A percentile compares a stretch with the other conserved stretches of the same genome.
phyloP scores from a whole-genome alignment of 2,888 invertebrate species.

The Choristoneura rosaceana region DNA sequence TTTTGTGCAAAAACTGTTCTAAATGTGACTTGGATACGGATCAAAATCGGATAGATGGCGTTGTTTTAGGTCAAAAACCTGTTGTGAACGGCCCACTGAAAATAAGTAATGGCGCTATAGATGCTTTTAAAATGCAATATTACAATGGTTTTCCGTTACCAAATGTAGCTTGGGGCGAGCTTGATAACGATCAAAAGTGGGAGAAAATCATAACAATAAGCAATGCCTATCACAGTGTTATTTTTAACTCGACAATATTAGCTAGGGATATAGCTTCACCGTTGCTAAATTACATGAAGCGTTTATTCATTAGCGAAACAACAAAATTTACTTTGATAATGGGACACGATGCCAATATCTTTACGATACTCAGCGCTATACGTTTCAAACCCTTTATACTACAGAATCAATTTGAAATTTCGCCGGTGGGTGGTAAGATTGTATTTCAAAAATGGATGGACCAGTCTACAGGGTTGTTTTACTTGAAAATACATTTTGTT shows the following conservation, averaged over 20 bases:
- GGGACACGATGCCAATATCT: slow-evolving; percentile 77
- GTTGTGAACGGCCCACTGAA: slow-evolving; percentile 70
- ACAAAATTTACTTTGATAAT: slow-evolving; percentile 66
- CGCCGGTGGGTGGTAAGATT: slow-evolving; percentile 72
- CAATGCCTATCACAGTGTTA: slow-evolving; percentile 67
- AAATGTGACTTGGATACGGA: slow-evolving; percentile 65
- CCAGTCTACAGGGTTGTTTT: slow-evolving; percentile 48
- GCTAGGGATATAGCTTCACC: slow-evolving; percentile 70
- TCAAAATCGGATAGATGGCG: slow-evolving; percentile 55
- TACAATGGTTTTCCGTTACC: slow-evolving; percentile 67
- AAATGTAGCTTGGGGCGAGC: slow-evolving; percentile 73
- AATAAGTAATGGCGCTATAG: slow-evolving; percentile 68
- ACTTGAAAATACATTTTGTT: slow-evolving; percentile 69
- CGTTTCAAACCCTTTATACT: slow-evolving; percentile 61
- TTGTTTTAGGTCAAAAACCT: slow-evolving; percentile 63
- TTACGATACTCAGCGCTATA: slow-evolving; percentile 65
- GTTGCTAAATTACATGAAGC: slow-evolving; percentile 61
- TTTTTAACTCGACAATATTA: slow-evolving; percentile 68
- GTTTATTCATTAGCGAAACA: slow-evolving; percentile 55
- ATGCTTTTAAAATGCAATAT: slow-evolving; percentile 76
- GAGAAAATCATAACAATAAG: slow-evolving; percentile 59
- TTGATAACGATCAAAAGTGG: slow-evolving; percentile 59
- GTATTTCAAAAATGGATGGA: slow-evolving; percentile 75
- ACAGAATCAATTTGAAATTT: slow-evolving; percentile 61
- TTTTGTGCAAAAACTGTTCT: slow-evolving; percentile 58